Evolutionary conservation across 2,888 invertebrate genomes (phyloP), one percentile per base, ranked within the genome.

Genomic region (Ornithoptera priamus): DNA sequence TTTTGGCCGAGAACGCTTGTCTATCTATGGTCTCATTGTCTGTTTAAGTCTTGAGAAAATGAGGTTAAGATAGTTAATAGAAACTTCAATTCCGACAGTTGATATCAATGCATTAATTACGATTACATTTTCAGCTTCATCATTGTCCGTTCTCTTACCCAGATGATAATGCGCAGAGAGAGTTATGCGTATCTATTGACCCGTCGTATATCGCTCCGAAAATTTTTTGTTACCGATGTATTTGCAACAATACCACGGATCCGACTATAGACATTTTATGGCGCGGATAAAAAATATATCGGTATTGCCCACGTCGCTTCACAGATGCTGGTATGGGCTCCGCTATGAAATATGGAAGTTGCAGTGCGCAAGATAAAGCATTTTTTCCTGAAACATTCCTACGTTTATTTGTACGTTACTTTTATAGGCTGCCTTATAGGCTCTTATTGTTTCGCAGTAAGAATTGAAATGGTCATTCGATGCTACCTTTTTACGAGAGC

Each of bases 181-280:
- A 53, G 53, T 39, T 57, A 30, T 53, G 53, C 66, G 66, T 61
- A 72, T 72, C 71, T 68, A 50, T 36, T 71, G 72, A 73, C 72
- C 71, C 68, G 46, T 46, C 68, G 46, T 46, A 65, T 24, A 61
- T 62, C 57, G 8, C 7, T n/a, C 17, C 61, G 12, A 36, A 46
- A 56, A 50, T 59, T 70, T 76, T 74, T 71, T 74, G 72, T 75
- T 72, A 70, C 60, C 67, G 66, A 72, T 71, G 71, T 69, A 74
- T 75, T 71, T 71, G 71, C 71, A 69, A 73, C 74, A 74, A 70
- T 71, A 66, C 66, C 36, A 24, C 63, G 67, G 65, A 66, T 67
- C 46, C 67, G 71, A 75, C 72, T 73, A 73, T 72, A 70, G 70
- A 63, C 71, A 68, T 64, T 76, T 74, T 74, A 72, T 71, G 72